These are phyloP conservation scores for Hemithea aestivaria DNA, from an alignment of 2,888 invertebrate genomes.

Conservation along the genomic window DNA sequence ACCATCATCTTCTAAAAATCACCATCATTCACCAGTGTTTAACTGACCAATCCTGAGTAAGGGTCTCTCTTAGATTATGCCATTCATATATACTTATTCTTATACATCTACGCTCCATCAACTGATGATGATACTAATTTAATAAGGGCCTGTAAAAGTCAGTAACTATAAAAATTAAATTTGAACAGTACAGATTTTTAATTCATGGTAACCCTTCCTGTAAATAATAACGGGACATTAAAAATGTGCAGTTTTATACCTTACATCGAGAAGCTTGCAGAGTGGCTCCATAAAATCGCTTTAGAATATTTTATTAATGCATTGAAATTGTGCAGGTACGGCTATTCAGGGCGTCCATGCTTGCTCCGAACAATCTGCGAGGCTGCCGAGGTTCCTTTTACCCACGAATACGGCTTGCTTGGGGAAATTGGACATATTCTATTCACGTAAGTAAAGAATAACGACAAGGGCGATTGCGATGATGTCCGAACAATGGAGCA, in stretches of 20 bases:
- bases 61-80: too few species aligned
- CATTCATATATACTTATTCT: too few species aligned
- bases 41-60: too few species aligned
- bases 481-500: too few species aligned
- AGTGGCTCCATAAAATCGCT: slow-evolving; percentile 32
- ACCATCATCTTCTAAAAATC: too few species aligned
- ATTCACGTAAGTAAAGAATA: slow-evolving; percentile 82
- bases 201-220: too few species aligned
- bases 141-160: too few species aligned
- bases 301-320: slow-evolving; percentile 40
- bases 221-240: slow-evolving; percentile 8
- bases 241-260: slow-evolving; percentile 6
- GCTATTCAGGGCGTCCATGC: slow-evolving; percentile 83
- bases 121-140: too few species aligned
- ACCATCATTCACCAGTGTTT: too few species aligned
- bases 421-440: slow-evolving; percentile 87
- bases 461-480: background rate
- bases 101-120: too few species aligned
- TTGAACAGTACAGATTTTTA: too few species aligned
- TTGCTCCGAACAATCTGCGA: slow-evolving; percentile 88
- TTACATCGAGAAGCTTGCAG: slow-evolving; percentile 13
- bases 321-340: slow-evolving; percentile 72
- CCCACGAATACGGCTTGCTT: slow-evolving; percentile 84
- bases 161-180: too few species aligned
- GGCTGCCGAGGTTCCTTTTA: slow-evolving; percentile 83